Percentiles rank a stretch among this genome's conserved stretches.
phyloP scores from a whole-genome alignment of 2,888 invertebrate species.

The Drosophila percnosoma region DNA sequence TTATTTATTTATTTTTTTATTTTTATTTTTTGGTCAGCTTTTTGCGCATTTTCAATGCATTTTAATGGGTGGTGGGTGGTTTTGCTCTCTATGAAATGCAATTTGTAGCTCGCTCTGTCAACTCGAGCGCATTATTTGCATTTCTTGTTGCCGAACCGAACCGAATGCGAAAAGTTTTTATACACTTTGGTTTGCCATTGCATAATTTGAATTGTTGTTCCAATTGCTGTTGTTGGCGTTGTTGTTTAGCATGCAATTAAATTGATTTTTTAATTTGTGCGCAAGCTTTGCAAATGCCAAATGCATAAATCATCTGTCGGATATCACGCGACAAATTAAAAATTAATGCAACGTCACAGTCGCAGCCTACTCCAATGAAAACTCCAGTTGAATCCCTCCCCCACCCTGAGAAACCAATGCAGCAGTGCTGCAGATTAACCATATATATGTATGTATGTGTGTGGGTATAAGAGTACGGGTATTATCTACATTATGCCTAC shows the following conservation, averaged over 20 bases:
- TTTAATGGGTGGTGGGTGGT: constrained; percentile 45
- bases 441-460: neutral
- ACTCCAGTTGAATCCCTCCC: neutral
- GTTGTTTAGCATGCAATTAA: constrained; percentile 39
- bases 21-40: constrained; percentile 44
- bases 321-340: constrained; percentile 64
- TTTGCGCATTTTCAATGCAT: constrained; percentile 64
- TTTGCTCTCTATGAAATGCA: constrained; percentile 66
- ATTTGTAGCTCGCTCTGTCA: constrained; percentile 55
- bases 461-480: constrained; percentile 26
- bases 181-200: constrained; percentile 17
- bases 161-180: constrained; percentile 50
- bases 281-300: constrained; percentile 32
- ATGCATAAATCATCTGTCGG: constrained; percentile 67
- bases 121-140: constrained; percentile 70
- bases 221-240: constrained; percentile 3
- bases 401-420: constrained; percentile 20
- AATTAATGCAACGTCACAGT: constrained; percentile 63
- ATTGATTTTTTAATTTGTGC: constrained; percentile 68
- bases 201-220: constrained; percentile 40
- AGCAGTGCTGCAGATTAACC: constrained; percentile 43
- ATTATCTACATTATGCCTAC: constrained; percentile 29
- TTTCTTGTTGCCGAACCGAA: constrained; percentile 53
- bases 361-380: neutral
- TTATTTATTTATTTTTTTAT: constrained; percentile 24